These are phyloP conservation scores for Melanerpes formicivorus DNA, from an alignment of 2,113 vertebrate genomes.

Conservation along the genomic window DNA sequence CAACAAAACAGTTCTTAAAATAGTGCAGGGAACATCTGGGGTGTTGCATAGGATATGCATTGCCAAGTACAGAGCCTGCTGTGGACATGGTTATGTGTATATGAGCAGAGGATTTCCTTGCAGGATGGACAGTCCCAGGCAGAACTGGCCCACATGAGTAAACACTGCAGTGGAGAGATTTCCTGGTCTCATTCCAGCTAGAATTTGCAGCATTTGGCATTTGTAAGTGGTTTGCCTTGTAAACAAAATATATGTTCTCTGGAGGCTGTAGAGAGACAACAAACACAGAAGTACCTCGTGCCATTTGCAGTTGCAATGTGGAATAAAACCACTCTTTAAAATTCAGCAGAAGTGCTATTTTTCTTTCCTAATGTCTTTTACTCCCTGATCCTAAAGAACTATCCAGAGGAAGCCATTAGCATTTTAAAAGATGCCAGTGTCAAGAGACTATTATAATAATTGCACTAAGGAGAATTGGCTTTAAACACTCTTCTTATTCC, in stretches of 20 bases:
- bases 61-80: neutral
- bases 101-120: neutral
- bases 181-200: slow-evolving; percentile 37
- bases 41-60: neutral
- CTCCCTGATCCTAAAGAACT: neutral
- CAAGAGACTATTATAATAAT: neutral
- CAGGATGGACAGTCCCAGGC: neutral
- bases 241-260: slow-evolving; percentile 53
- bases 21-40: neutral
- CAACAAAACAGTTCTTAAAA: slow-evolving; percentile 20
- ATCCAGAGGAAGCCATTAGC: slow-evolving; percentile 6
- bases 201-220: slow-evolving; percentile 43
- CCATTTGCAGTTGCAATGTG: slow-evolving; percentile 27
- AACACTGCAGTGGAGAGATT: neutral
- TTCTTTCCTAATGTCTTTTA: slow-evolving; percentile 22
- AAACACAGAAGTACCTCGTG: slow-evolving; percentile 9
- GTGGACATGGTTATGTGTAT: neutral
- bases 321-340: neutral
- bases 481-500: neutral
- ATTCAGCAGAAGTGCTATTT: neutral
- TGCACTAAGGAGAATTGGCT: neutral
- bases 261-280: slow-evolving; percentile 28
- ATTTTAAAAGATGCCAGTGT: slow-evolving; percentile 9
- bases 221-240: slow-evolving; percentile 47
- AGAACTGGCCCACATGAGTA: neutral